phyloP scores from a whole-genome alignment of 2,888 invertebrate genomes.

The Diarsia brunnea region DNA sequence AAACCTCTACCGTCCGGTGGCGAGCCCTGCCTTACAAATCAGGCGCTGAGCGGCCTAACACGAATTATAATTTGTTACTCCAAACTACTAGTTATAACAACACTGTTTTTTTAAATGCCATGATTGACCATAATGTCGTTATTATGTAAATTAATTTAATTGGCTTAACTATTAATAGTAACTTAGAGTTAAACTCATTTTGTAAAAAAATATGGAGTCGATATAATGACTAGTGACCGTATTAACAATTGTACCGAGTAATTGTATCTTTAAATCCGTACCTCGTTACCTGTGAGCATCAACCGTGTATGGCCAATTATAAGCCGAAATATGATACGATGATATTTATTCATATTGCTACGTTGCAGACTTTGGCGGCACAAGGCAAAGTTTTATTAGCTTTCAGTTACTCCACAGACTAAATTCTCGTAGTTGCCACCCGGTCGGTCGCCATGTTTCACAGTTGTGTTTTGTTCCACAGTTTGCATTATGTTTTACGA shows the following conservation, averaged over 20 bases:
- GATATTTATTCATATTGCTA: conserved; percentile 66
- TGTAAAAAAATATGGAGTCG: neutral
- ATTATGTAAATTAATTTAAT: conserved; percentile 52
- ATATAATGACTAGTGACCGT: conserved; percentile 7
- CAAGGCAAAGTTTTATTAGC: conserved; percentile 79
- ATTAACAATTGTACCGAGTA: conserved; percentile 11
- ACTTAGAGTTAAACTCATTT: neutral
- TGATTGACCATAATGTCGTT: conserved; percentile 25
- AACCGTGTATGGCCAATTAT: conserved; percentile 37
- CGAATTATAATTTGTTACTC: conserved; percentile 41
- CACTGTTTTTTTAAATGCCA: conserved; percentile 24
- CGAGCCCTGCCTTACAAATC: conserved; percentile 43
- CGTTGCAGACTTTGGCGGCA: conserved; percentile 61
- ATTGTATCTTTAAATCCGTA: conserved; percentile 19
- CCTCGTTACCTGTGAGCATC: conserved; percentile 29
- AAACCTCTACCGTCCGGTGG: conserved; percentile 41
- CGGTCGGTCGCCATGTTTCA: conserved; percentile 56
- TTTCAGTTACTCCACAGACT: conserved; percentile 70
- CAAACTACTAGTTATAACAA: conserved; percentile 28
- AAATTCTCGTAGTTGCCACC: conserved; percentile 68
- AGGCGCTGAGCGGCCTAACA: conserved; percentile 2
- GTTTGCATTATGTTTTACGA: conserved; percentile 66
- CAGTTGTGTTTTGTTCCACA: conserved; percentile 65
- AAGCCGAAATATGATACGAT: conserved; percentile 37
- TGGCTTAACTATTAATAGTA: conserved; percentile 40